A percentile compares a stretch with the other conserved stretches of the same genome.
Conservation (phyloP, 2,888 invertebrate species). For the Vanessa cardui region DNA sequence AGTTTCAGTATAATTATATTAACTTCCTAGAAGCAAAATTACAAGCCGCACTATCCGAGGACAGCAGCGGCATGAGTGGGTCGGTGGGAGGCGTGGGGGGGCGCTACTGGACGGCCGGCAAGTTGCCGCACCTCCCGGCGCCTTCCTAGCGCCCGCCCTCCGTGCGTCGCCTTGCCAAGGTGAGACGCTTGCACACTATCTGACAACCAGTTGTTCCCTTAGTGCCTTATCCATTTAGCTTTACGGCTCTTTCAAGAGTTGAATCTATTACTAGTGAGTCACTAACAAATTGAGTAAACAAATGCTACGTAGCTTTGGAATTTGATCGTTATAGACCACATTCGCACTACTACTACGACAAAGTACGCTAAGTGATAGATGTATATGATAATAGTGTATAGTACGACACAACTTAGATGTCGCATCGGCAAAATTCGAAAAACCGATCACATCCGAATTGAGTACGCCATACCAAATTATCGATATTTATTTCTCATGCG, state of each 20-base stretch:
- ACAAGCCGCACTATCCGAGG: conserved; percentile 75
- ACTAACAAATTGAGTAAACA: too few species aligned
- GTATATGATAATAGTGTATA: too few species aligned
- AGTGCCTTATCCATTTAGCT: too few species aligned
- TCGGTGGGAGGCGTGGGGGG: conserved; percentile 45
- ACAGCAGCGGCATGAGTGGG: conserved; percentile 58
- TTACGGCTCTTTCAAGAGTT: too few species aligned
- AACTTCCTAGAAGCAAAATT: conserved; percentile 69
- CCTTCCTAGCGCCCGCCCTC: conserved; percentile 80
- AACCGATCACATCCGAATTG: too few species aligned
- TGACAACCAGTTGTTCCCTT: not conserved
- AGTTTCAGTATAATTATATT: not conserved
- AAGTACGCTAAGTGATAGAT: not conserved
- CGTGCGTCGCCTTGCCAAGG: conserved; percentile 77
- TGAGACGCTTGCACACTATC: conserved; percentile 34
- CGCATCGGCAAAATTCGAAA: too few species aligned
- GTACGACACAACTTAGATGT: too few species aligned
- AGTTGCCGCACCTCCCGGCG: conserved; percentile 79
- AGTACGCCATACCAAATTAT: too few species aligned
- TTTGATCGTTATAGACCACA: too few species aligned
- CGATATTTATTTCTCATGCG: too few species aligned
- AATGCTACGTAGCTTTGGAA: too few species aligned
- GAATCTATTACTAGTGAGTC: too few species aligned
- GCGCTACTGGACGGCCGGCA: conserved; percentile 74
- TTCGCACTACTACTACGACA: not conserved